A percentile compares a stretch with the other conserved stretches of the same genome.
phyloP scores from a whole-genome alignment of 1,140 invertebrate genomes.

The Pogonomyrmex californicus region DNA sequence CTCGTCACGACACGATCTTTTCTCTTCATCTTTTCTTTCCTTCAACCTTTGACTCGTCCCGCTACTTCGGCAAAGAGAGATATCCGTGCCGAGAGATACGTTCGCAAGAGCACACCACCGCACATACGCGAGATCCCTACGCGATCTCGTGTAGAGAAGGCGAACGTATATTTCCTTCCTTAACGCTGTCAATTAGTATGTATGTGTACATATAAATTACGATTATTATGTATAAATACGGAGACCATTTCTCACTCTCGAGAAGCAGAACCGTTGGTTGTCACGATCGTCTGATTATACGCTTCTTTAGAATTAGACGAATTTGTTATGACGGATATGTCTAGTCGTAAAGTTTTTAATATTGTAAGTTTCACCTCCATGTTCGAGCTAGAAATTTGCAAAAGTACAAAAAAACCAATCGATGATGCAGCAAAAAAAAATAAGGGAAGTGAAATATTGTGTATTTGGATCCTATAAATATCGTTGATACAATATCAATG shows the following conservation, averaged over 20 bases:
- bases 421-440: slow-evolving; percentile 6
- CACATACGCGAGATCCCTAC: not conserved
- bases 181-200: slow-evolving; percentile 32
- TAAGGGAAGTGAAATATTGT: slow-evolving; percentile 13
- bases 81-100: no score
- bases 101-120: not conserved
- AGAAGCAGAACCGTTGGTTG: slow-evolving; percentile 10
- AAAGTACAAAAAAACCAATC: slow-evolving; percentile 36
- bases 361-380: slow-evolving; percentile 17
- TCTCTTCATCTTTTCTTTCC: slow-evolving; percentile 7
- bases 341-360: slow-evolving; percentile 40
- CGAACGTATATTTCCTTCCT: not conserved
- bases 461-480: slow-evolving; percentile 17
- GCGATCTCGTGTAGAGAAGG: not conserved
- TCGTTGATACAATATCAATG: slow-evolving; percentile 33
- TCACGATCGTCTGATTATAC: slow-evolving; percentile 18
- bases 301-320: slow-evolving; percentile 32
- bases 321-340: slow-evolving; percentile 13
- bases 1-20: not conserved
- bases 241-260: not conserved
- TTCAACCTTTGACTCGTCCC: not conserved
- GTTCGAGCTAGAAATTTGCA: slow-evolving; percentile 31
- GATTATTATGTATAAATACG: slow-evolving; percentile 30
- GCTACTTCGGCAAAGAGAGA: not conserved
- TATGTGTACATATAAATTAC: slow-evolving; percentile 7